Base-by-base conservation (phyloP, 2,888 invertebrate genomes). In the Onthophagus sagittarius region DNA sequence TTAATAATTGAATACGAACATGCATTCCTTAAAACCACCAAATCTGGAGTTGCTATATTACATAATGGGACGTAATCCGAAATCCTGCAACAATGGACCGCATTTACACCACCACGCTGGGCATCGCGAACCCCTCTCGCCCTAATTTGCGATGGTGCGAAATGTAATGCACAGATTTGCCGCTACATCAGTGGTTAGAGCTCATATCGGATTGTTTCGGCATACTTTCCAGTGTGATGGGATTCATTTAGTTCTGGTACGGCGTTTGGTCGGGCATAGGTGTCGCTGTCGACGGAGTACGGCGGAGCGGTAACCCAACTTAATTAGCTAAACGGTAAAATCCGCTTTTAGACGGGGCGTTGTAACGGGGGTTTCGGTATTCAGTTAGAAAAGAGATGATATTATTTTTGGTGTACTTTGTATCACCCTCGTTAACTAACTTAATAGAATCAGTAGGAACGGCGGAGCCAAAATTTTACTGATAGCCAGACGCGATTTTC, bases 391-490 rank as follows among this genome's bases (percentile, higher is more conserved):
- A 23, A 7, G 39, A 11, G 39, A 53, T 53, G 39, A 53, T 53
- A 53, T 53, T 53, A 53, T 53, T 53, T 53, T 11, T 11, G 39
- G 39, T 53, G 39, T 53, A 53, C 39, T 53, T 53, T 53, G 39
- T 53, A 53, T 53, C 39, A 11, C 39, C 82, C 83, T 84, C 83
- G 83, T 84, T 84, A 83, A 82, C 82, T 83, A 84, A 84, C 83
- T 83, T 83, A 84, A 84, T 84, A 83, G 83, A 81, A 81, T 80
- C 75, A 78, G 78, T 78, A 79, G 77, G 81, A 79, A 79, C 78
- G 78, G 78, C 76, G 79, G 79, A 76, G 75, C 76, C 78, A 11
- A 53, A 53, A 53, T 53, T 53, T 53, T 11, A 11, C 9, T 11
- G 39, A 53, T 53, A 53, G 9, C 39, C 9, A 7, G 39, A 11